Percentiles rank a stretch among this genome's conserved stretches.
Conservation (phyloP, 1,140 invertebrate species). For the Eumeta japonica region DNA sequence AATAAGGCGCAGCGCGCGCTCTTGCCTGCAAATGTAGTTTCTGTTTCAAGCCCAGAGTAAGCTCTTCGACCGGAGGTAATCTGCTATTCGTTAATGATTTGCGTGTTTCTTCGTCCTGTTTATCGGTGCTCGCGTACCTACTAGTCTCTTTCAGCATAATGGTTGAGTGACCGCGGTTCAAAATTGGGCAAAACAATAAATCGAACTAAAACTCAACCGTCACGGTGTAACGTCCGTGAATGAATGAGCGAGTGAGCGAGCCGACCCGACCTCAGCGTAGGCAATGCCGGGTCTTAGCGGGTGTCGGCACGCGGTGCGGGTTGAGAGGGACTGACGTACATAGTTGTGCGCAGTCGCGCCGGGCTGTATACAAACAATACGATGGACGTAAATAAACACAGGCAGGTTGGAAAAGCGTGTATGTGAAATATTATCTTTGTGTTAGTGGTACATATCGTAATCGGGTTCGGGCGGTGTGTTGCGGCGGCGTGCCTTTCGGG, state of each 20-base stretch:
- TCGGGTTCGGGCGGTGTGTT: no score
- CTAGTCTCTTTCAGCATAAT: slow-evolving; percentile 52
- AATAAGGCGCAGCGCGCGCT: slow-evolving; percentile 50
- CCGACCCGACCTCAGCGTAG: slow-evolving; percentile 39
- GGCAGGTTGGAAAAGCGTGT: slow-evolving; percentile 26
- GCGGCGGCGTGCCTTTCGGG: no score
- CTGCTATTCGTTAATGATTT: slow-evolving; percentile 29
- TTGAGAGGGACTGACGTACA: slow-evolving; percentile 40
- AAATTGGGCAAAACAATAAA: slow-evolving; percentile 23
- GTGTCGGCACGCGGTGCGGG: slow-evolving; percentile 21
- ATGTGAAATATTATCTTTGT: slow-evolving; percentile 45
- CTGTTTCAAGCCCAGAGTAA: slow-evolving; percentile 51
- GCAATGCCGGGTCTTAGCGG: slow-evolving; percentile 38
- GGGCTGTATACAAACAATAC: slow-evolving; percentile 58
- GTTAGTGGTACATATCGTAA: slow-evolving; percentile 28
- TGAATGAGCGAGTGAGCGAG: slow-evolving; percentile 49
- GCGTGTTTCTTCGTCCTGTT: slow-evolving; percentile 33
- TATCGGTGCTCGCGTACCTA: slow-evolving; percentile 33
- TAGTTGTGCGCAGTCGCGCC: slow-evolving; percentile 49
- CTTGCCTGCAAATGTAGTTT: slow-evolving; percentile 53
- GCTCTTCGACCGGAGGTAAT: slow-evolving; percentile 47
- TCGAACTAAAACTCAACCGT: no score
- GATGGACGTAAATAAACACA: slow-evolving; percentile 56
- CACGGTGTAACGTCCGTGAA: slow-evolving; percentile 46
- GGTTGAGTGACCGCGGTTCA: slow-evolving; percentile 12